Base-by-base conservation (phyloP, 2,113 vertebrate species). In the Lepisosteus oculatus region DNA sequence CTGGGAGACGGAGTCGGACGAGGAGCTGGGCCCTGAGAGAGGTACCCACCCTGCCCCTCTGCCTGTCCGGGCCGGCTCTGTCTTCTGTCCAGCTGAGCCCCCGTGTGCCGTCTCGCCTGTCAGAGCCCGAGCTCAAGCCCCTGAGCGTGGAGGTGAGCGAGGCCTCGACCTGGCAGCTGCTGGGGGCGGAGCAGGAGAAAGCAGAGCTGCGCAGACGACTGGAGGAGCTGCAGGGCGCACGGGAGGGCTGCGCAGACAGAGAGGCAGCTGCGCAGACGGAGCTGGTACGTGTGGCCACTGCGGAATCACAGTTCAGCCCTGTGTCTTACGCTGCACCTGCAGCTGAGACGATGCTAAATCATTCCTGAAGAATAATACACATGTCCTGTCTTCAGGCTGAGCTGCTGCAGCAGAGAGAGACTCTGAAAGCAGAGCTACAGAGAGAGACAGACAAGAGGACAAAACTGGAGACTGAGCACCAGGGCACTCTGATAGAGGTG, bases 131-230 rank as follows among this genome's bases (percentile, higher is more conserved):
- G 77, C 76, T 81, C 68, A 88, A 89, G 74, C 89, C 89, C 0
- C 78, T 91, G 71, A 94, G 90, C 14, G 87, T 90, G 70, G 92
- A 92, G 75, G 91, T 92, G 14, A 85, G 80, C 0, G 89, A 92
- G 76, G 89, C 88, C 0, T 92, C 90, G 0, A 83, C 85, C 0
- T 78, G 91, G 78, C 88, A 81, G 74, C 90, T 93, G 67, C 83
- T 93, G 74, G 91, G 91, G 74, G 89, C 90, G 0, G 90, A 93
- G 82, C 85, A 90, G 67, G 91, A 93, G 74, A 93, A 92, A 14
- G 84, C 85, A 0, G 88, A 89, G 76, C 86, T 93, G 54, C 84
- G 80, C 74, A 86, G 84, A 72, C 76, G 84, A n/a, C 79, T 93
- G 65, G 89, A 90, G 79, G 83, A 80, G 71, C 78, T 90, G 55